phyloP scores from a whole-genome alignment of 2,797 vertebrate genomes.

The Tenualosa thibaudeaui region DNA sequence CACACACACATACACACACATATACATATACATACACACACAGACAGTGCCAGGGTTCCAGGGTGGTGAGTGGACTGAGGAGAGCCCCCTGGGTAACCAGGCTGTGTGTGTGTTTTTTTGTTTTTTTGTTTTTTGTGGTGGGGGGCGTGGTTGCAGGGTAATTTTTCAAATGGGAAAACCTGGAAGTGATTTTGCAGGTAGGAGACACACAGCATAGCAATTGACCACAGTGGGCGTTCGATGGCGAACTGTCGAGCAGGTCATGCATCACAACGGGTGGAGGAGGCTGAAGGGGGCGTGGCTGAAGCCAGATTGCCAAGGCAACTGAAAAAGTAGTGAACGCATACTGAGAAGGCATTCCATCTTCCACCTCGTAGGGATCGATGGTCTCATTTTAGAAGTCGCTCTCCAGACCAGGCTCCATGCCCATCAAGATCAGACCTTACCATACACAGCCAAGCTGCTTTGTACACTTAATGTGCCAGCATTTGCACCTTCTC shows the following conservation, averaged over 20 bases:
- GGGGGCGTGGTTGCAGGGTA: constrained; percentile 1
- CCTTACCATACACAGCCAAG: constrained; percentile 31
- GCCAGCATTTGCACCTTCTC: constrained; percentile 35
- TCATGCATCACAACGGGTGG: constrained; percentile 41
- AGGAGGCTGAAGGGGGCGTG: constrained; percentile 43
- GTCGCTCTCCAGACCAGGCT: constrained; percentile 43
- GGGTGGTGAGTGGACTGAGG: constrained; percentile 31
- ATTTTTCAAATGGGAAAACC: constrained; percentile 22
- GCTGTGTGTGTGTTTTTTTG: too few relatives aligned
- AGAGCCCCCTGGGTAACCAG: not conserved
- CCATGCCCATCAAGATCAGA: constrained; percentile 45
- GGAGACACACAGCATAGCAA: not conserved
- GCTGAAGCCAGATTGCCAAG: constrained; percentile 11
- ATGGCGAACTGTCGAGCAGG: constrained; percentile 26
- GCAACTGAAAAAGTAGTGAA: constrained; percentile 26
- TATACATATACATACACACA: constrained; percentile 28
- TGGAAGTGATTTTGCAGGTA: constrained; percentile 16
- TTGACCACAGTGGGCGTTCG: constrained; percentile 21
- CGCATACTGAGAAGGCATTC: constrained; percentile 27
- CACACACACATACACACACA: too few relatives aligned
- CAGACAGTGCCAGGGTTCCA: constrained; percentile 9
- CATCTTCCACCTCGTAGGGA: constrained; percentile 26
- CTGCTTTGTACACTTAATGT: not conserved
- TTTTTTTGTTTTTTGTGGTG: too few relatives aligned
- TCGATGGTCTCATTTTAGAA: constrained; percentile 40